Percentiles rank a stretch among this genome's conserved stretches.
These are phyloP conservation scores for Paramormyrops hopkinsi DNA, from an alignment of 2,797 vertebrate species.

Conservation along the genomic window DNA sequence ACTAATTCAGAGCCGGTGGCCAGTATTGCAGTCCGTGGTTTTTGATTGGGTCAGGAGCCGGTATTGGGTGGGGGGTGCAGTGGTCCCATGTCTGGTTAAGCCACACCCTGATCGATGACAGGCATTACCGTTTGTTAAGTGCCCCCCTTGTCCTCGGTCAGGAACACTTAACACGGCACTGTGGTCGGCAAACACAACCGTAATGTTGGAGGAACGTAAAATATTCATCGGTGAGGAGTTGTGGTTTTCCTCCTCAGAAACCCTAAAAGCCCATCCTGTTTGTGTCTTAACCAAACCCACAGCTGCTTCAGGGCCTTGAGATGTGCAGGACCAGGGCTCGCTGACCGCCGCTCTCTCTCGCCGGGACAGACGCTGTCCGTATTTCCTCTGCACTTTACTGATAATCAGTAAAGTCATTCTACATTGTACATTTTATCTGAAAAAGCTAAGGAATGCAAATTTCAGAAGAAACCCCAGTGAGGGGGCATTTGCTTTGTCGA, in stretches of 20 bases:
- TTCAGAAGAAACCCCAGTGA: neutral
- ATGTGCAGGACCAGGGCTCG: neutral
- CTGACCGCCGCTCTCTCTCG: neutral
- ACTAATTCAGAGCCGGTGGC: constrained; percentile 21
- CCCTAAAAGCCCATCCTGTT: constrained; percentile 68
- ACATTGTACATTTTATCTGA: neutral
- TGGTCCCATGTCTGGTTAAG: constrained; percentile 55
- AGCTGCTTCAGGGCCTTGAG: constrained; percentile 40
- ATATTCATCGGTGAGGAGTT: constrained; percentile 69
- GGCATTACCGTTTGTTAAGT: constrained; percentile 78
- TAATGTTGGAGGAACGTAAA: constrained; percentile 70
- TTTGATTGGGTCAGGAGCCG: constrained; percentile 60
- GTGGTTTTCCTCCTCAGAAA: constrained; percentile 68
- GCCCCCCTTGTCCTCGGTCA: constrained; percentile 68
- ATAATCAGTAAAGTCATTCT: neutral
- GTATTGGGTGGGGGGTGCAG: constrained; percentile 45
- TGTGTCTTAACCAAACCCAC: constrained; percentile 66
- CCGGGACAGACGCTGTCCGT: neutral
- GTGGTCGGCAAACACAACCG: constrained; percentile 68
- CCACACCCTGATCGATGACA: constrained; percentile 56
- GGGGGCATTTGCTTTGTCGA: neutral
- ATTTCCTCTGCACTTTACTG: neutral
- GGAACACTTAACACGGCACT: constrained; percentile 72
- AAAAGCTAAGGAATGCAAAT: neutral
- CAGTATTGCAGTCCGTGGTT: constrained; percentile 58